phyloP scores from a whole-genome alignment of 2,888 invertebrate genomes.

The Plusia festucae region DNA sequence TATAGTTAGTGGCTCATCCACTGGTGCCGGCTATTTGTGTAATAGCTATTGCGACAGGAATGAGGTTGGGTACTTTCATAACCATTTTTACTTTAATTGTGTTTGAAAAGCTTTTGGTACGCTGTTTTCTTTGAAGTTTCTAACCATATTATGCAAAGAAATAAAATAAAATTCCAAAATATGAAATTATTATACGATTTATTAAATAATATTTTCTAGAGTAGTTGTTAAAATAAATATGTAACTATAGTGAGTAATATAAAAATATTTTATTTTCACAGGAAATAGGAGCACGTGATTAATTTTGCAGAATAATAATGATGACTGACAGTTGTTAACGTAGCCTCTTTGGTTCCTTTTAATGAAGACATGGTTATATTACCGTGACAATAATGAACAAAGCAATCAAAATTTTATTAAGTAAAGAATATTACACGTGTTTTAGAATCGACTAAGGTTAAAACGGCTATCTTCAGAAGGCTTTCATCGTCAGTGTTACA shows the following conservation, averaged over 20 bases:
- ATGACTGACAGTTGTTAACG: not conserved
- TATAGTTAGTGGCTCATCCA: slow-evolving; percentile 57
- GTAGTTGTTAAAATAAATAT: no score
- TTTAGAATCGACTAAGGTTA: not conserved
- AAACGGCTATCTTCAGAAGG: not conserved
- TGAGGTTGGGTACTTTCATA: slow-evolving; percentile 19
- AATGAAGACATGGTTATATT: not conserved
- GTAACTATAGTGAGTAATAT: no score
- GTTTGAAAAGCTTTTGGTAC: not conserved
- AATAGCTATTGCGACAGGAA: slow-evolving; percentile 54
- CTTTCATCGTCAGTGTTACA: not conserved
- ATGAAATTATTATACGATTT: no score
- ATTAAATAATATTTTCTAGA: no score
- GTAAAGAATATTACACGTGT: slow-evolving; percentile 2
- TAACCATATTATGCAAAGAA: not conserved
- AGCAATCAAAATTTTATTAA: slow-evolving; percentile 9
- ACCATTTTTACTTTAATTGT: slow-evolving; percentile 1
- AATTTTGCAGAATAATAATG: not conserved
- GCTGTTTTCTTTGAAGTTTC: not conserved
- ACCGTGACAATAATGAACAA: not conserved
- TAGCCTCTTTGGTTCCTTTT: not conserved
- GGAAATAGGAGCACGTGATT: not conserved
- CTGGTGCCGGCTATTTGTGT: slow-evolving; percentile 49
- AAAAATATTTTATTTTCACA: no score
- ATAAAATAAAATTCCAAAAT: no score